Conservation (phyloP, 92 coral and sea anemone species). For the Zoanthus solanderi region DNA sequence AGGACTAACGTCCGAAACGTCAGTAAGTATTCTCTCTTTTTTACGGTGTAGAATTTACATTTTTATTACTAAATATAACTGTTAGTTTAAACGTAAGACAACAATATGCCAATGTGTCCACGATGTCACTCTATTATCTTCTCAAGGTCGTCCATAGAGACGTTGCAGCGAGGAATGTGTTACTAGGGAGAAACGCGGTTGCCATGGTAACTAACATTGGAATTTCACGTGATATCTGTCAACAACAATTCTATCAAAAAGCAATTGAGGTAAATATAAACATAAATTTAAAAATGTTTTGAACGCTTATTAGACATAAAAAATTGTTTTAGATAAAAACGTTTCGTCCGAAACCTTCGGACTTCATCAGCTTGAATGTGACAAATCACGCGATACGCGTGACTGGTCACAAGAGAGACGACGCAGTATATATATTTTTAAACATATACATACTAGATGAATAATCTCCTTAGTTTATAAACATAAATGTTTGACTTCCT, state of each 20-base stretch:
- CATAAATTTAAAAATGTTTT: too few relatives aligned
- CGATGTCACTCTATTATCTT: background rate
- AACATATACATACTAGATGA: too few relatives aligned
- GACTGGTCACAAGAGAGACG: too few relatives aligned
- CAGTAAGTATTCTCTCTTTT: too few relatives aligned
- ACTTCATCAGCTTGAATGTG: background rate
- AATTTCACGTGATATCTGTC: slow-evolving; percentile 54
- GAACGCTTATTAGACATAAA: background rate
- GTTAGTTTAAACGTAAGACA: background rate
- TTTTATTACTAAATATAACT: too few relatives aligned
- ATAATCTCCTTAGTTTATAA: background rate
- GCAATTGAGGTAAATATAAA: slow-evolving; percentile 43
- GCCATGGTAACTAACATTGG: slow-evolving; percentile 80
- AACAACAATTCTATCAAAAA: slow-evolving; percentile 49
- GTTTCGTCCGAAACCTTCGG: background rate
- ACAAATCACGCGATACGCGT: too few relatives aligned
- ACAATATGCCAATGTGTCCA: background rate
- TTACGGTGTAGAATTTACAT: too few relatives aligned
- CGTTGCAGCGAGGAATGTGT: slow-evolving; percentile 74
- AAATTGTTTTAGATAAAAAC: background rate
- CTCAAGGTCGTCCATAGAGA: slow-evolving; percentile 75
- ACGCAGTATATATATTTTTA: too few relatives aligned
- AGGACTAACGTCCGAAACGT: too few relatives aligned
- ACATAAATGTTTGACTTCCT: background rate
- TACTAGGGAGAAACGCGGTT: slow-evolving; percentile 66